Evolutionary conservation across 2,888 invertebrate species (phyloP), one percentile per base, ranked within the genome.

Genomic region (Theodoxus fluviatilis): DNA sequence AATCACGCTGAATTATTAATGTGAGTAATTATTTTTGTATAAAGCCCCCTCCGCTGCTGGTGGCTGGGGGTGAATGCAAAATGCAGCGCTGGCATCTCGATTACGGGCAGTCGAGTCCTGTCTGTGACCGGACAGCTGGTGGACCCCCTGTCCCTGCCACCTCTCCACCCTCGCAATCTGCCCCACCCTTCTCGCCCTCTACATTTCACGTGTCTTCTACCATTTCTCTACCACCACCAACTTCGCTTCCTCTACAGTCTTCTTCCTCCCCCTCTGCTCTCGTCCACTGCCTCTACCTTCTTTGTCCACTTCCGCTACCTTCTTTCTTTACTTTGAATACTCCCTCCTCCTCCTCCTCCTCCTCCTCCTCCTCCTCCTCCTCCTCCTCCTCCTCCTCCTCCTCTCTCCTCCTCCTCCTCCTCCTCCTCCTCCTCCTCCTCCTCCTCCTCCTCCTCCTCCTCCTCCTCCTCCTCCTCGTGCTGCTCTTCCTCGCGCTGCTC

Each of bases 241-340:
- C 65, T 65, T 65, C 65, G n/a, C 33, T 33, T 28, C 33, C 61
- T 61, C 33, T 18, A 31, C 33, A 25, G 25, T 61, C 61, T 61
- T 61, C 61, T 61, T 61, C 61, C 33, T 61, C 61, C 33, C 33
- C 61, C 33, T 61, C 61, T 61, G 25, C 61, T 61, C 33, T 33
- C 18, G 25, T 33, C 18, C 33, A 18, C 18, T 33, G 18, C 33
- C 33, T 28, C 33, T 61, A 25, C 18, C 33, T 33, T 61, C 33
- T 28, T 61, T 61, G 31, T 61, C 33, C 61, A 31, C 33, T 33
- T 61, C 33, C 33, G 25, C 33, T 33, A 7, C 7, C 33, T 61
- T 61, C 33, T 61, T 25, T 18, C 33, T 15, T 43, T 43, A 15
- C 15, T 43, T 43, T 43, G 43, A 43, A 43, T 43, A 43, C 43